phyloP scores from a whole-genome alignment of 2,888 invertebrate species.

The Lithophane socia region DNA sequence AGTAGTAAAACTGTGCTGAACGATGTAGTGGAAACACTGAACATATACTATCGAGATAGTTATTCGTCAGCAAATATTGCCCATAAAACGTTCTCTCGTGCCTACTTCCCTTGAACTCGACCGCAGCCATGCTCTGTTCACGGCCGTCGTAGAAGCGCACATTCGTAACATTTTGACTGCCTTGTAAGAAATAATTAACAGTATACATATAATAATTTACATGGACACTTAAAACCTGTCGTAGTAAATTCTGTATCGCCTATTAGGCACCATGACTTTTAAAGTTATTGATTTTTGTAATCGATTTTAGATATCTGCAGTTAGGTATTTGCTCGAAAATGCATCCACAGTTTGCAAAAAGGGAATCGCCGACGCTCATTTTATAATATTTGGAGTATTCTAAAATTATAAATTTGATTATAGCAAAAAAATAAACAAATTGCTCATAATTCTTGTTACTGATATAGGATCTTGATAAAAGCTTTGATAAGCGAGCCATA shows the following conservation, averaged over 20 bases:
- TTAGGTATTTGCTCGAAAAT: not conserved
- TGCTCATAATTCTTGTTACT: conserved; percentile 33
- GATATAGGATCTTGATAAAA: conserved; percentile 62
- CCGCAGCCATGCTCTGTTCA: conserved; percentile 68
- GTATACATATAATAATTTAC: conserved; percentile 46
- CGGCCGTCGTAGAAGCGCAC: conserved; percentile 59
- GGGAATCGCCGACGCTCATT: not conserved
- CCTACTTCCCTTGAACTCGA: conserved; percentile 76
- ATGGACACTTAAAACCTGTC: conserved; percentile 21
- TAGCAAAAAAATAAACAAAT: conserved; percentile 15
- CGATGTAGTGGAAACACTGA: conserved; percentile 38
- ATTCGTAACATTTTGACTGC: conserved; percentile 52
- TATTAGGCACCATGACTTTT: conserved; percentile 3
- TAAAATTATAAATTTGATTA: conserved; percentile 14
- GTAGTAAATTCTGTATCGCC: conserved; percentile 11
- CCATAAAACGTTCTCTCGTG: conserved; percentile 61
- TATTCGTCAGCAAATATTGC: conserved; percentile 60
- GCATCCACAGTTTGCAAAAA: not conserved
- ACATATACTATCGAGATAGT: conserved; percentile 52
- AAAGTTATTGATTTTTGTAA: conserved; percentile 3
- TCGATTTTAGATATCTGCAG: not conserved
- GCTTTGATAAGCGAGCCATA: conserved; percentile 70
- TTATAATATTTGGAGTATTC: conserved; percentile 3
- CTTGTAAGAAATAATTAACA: conserved; percentile 57
- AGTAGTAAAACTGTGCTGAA: conserved; percentile 33